phyloP scores from a whole-genome alignment of 1,140 invertebrate genomes.

The Sipha flava region DNA sequence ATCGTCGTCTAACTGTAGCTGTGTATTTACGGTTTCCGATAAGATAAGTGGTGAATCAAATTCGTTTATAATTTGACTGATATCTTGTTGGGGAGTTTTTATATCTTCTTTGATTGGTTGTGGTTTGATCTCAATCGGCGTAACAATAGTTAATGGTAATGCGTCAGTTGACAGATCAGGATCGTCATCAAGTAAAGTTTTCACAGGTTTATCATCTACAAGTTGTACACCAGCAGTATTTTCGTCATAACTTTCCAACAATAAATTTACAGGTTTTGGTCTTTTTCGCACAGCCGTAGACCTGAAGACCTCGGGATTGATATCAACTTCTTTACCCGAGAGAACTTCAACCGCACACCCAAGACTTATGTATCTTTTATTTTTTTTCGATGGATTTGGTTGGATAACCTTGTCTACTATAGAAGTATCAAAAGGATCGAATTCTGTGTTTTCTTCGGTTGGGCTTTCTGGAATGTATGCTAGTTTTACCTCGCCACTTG shows the following conservation, averaged over 20 bases:
- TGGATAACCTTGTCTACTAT: slow-evolving; percentile 75
- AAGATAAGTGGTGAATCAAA: slow-evolving; percentile 28
- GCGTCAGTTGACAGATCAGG: slow-evolving; percentile 21
- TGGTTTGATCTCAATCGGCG: not conserved
- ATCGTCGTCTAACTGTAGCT: slow-evolving; percentile 43
- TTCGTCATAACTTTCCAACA: slow-evolving; percentile 60
- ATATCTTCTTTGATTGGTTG: not conserved
- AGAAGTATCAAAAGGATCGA: slow-evolving; percentile 78
- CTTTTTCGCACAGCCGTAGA: slow-evolving; percentile 33
- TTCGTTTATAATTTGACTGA: slow-evolving; percentile 44
- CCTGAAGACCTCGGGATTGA: slow-evolving; percentile 45
- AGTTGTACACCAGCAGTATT: slow-evolving; percentile 36
- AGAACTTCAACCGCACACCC: slow-evolving; percentile 76
- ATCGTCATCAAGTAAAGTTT: slow-evolving; percentile 65
- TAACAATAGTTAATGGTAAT: slow-evolving; percentile 24
- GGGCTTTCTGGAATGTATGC: slow-evolving; percentile 78
- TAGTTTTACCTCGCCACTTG: slow-evolving; percentile 74
- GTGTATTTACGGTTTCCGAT: not conserved
- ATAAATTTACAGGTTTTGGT: slow-evolving; percentile 50
- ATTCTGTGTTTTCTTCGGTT: slow-evolving; percentile 55
- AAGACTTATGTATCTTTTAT: slow-evolving; percentile 69
- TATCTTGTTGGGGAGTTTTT: slow-evolving; percentile 9
- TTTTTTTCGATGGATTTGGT: slow-evolving; percentile 53
- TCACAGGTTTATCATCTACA: slow-evolving; percentile 45
- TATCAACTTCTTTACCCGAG: slow-evolving; percentile 59